Evolutionary conservation across 2,888 invertebrate species (phyloP).

Genomic region (Xanthorhoe designata): DNA sequence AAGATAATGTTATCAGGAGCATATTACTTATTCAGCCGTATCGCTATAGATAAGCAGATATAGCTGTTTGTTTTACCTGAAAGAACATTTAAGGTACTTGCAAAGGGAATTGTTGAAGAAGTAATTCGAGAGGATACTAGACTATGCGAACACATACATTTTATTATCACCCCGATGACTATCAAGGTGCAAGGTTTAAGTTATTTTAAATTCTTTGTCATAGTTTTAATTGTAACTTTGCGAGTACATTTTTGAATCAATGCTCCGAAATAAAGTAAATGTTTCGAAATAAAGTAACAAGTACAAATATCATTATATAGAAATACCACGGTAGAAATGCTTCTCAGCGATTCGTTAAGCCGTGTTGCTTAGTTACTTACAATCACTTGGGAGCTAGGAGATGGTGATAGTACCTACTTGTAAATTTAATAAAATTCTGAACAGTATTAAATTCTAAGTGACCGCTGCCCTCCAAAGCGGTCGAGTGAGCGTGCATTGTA

Average conservation of each 20-base stretch:
- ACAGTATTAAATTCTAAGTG: conserved; percentile 20
- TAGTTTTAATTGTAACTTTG: too few species aligned
- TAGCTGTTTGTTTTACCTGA: conserved; percentile 56
- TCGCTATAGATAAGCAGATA: conserved; percentile 64
- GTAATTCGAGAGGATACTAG: conserved; percentile 13
- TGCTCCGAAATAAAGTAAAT: too few species aligned
- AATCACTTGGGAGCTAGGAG: too few species aligned
- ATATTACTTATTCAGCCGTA: conserved; percentile 64
- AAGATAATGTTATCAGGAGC: conserved; percentile 56
- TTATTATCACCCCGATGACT: too few species aligned
- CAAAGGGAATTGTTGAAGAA: conserved; percentile 38
- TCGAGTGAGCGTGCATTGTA: conserved; percentile 54
- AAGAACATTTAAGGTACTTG: conserved; percentile 44
- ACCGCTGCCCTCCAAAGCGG: conserved; percentile 30
- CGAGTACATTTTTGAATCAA: too few species aligned
- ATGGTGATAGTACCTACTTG: background rate
- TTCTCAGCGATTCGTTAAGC: too few species aligned
- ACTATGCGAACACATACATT: background rate
- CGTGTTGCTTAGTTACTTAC: too few species aligned
- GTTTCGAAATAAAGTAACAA: too few species aligned
- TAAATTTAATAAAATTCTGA: conserved; percentile 26
- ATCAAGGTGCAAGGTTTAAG: too few species aligned
- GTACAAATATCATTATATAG: too few species aligned
- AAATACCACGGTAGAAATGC: too few species aligned
- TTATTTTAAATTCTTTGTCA: too few species aligned